Conservation (phyloP, 2,888 invertebrate genomes). For the Tiliacea citrago region DNA sequence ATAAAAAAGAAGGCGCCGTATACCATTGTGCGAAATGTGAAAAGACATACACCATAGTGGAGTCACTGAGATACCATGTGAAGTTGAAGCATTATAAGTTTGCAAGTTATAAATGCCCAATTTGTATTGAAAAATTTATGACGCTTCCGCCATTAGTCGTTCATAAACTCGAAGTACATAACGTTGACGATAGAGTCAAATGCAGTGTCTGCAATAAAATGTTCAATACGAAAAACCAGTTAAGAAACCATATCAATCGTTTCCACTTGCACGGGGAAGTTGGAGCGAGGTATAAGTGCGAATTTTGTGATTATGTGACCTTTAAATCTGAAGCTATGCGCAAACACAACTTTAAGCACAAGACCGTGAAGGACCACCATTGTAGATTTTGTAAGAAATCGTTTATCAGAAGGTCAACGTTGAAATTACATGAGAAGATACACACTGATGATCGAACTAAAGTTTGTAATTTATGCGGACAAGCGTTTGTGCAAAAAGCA, state of each 20-base stretch:
- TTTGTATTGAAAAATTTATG: slow-evolving; percentile 76
- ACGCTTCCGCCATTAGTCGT: slow-evolving; percentile 72
- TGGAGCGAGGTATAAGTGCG: slow-evolving; percentile 75
- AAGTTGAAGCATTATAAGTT: slow-evolving; percentile 79
- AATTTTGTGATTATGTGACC: slow-evolving; percentile 81
- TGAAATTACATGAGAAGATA: slow-evolving; percentile 81
- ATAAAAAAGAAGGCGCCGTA: slow-evolving; percentile 68
- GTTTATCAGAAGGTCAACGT: slow-evolving; percentile 80
- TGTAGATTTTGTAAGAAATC: slow-evolving; percentile 86
- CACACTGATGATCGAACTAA: slow-evolving; percentile 85
- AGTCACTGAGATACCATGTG: slow-evolving; percentile 74
- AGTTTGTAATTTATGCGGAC: slow-evolving; percentile 80
- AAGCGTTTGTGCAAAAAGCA: slow-evolving; percentile 87
- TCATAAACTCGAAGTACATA: slow-evolving; percentile 80
- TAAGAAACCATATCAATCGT: slow-evolving; percentile 76
- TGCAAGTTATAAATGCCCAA: slow-evolving; percentile 51
- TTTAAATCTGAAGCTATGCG: slow-evolving; percentile 78
- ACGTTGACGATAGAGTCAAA: slow-evolving; percentile 79
- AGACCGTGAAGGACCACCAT: slow-evolving; percentile 82
- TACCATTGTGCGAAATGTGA: slow-evolving; percentile 76
- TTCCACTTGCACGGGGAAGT: slow-evolving; percentile 81
- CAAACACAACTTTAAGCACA: slow-evolving; percentile 84
- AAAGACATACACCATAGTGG: slow-evolving; percentile 74
- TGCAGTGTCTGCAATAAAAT: slow-evolving; percentile 81
- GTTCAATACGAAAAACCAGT: slow-evolving; percentile 77